Evolutionary conservation across 1,140 invertebrate genomes (phyloP).

Genomic region (Matsumurasca onukii): DNA sequence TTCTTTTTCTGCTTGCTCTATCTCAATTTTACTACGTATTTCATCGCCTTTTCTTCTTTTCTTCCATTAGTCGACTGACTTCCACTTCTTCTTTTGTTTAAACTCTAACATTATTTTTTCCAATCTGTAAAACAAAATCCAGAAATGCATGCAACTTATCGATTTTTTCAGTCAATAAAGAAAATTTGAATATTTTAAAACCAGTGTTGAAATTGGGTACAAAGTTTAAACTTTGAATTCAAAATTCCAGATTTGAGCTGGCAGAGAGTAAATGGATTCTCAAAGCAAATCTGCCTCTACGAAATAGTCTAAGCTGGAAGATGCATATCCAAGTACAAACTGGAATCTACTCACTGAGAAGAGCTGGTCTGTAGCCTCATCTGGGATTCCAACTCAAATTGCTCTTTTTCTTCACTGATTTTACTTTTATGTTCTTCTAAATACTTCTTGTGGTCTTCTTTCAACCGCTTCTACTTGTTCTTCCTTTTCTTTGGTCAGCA

Average conservation of each 20-base stretch:
- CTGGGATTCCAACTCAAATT: slow-evolving; percentile 22
- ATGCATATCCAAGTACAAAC: too few relatives aligned
- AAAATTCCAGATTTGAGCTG: too few relatives aligned
- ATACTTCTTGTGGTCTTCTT: slow-evolving; percentile 29
- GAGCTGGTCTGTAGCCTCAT: slow-evolving; percentile 23
- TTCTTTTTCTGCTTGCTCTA: slow-evolving; percentile 15
- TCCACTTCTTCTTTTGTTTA: slow-evolving; percentile 31
- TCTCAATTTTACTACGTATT: background rate
- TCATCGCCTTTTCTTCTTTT: slow-evolving; percentile 23
- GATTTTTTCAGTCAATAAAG: too few relatives aligned
- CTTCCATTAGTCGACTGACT: slow-evolving; percentile 21
- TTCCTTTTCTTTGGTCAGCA: slow-evolving; percentile 32
- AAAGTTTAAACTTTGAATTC: too few relatives aligned
- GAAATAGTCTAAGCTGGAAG: too few relatives aligned
- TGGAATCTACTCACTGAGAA: slow-evolving; percentile 15
- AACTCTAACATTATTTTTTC: slow-evolving; percentile 27
- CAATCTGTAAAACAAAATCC: slow-evolving; percentile 34
- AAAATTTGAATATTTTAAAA: too few relatives aligned
- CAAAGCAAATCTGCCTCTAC: too few relatives aligned
- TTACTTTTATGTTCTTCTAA: slow-evolving; percentile 31
- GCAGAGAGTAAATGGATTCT: too few relatives aligned
- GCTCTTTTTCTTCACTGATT: slow-evolving; percentile 27
- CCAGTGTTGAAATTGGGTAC: too few relatives aligned
- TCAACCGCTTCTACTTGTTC: slow-evolving; percentile 32
- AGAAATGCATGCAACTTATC: too few relatives aligned